Conservation (phyloP, 64 coral and sea anemone species). For the Acropora yongei region DNA sequence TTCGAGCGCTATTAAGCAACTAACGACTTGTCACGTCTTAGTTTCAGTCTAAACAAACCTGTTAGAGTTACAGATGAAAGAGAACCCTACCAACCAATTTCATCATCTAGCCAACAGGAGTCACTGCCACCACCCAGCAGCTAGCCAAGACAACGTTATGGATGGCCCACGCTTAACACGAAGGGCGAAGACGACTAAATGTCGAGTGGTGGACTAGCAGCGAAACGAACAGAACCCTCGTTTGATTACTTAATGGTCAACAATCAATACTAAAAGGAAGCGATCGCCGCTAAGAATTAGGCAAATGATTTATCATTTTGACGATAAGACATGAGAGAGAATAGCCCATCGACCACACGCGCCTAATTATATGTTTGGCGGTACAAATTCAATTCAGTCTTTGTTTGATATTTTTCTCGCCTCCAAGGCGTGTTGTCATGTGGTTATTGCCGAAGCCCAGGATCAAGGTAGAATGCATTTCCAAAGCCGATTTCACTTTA, state of each 20-base stretch:
- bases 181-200: no score
- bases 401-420: neutral
- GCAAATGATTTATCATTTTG: neutral
- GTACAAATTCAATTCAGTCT: neutral
- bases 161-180: no score
- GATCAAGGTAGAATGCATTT: neutral
- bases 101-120: no score
- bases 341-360: neutral
- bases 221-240: no score
- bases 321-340: neutral
- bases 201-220: no score
- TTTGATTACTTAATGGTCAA: neutral
- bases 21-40: slow-evolving; percentile 34
- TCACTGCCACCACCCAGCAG: no score
- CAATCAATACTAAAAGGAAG: neutral
- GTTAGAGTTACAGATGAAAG: neutral
- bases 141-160: no score
- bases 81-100: neutral
- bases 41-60: slow-evolving; percentile 3
- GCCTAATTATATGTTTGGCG: neutral
- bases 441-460: neutral
- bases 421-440: neutral
- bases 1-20: slow-evolving; percentile 30
- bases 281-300: neutral
- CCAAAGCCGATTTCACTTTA: neutral